Evolutionary conservation across 1,140 invertebrate species (phyloP), one percentile per base, ranked within the genome.

Genomic region (Aphis gossypii): DNA sequence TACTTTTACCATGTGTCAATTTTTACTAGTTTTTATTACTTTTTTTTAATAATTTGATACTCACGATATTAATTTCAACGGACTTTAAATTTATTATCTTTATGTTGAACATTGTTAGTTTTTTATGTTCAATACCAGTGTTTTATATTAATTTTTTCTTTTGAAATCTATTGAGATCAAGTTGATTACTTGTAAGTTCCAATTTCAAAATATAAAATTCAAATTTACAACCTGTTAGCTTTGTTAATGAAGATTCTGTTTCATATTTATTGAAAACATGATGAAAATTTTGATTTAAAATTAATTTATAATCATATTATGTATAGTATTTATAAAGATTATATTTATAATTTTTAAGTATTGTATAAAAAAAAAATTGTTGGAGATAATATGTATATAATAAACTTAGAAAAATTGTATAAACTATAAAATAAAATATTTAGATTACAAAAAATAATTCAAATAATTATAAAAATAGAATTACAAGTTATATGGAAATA

Each of bases 81-180:
- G 5, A n/a, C 60, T 18, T n/a, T n/a, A 76, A 18, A 76, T n/a
- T 5, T 76, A n/a, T 76, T 76, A 76, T 76, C n/a, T 76, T 76
- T 76, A 76, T 76, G 30, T n/a, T 76, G 60, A 76, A 76, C 60
- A 76, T 76, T 76, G 14, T 76, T n/a, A 68, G 60, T 68, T 76
- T 76, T 68, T 68, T 68, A 68, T 68, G 3, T 68, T 30, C 30
- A 68, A 9, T 18, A 76, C 30, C 60, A n/a, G 30, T 76, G n/a
- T 76, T 76, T 76, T 76, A 76, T 76, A 76, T 76, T n/a, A 30
- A 76, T 76, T 76, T n/a, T n/a, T 76, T 68, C 60, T 68, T 76
- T 76, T 20, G 60, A 76, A n/a, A 76, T n/a, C n/a, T 76, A 76
- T 76, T 76, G n/a, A 76, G 30, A 76, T 76, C 8, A 76, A 18